Evolutionary conservation across 2,888 invertebrate species (phyloP), one percentile per base, ranked within the genome.

Genomic region (Thumatha senex): DNA sequence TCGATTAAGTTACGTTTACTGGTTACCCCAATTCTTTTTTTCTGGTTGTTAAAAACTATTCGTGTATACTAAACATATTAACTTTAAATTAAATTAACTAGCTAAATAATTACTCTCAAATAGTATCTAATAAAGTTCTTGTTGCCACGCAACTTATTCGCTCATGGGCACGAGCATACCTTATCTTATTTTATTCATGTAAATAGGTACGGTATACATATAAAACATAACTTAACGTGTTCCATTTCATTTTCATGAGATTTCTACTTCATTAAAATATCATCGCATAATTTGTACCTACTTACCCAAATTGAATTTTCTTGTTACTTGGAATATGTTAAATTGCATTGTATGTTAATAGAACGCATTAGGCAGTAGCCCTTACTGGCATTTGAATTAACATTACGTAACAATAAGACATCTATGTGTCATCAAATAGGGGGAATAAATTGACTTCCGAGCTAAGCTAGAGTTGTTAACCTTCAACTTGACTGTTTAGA

Each of bases 401-500:
- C 45, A 41, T 60, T 38, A 51, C 14, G 44, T 54, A 67, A 70
- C 62, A 63, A 40, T 51, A 45, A 38, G 45, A 31, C 13, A 14
- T 51, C 59, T 46, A 59, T 63, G 57, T 68, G 61, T 61, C 59
- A 61, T 59, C 58, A 54, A 47, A 52, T 40, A 44, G 48, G 46
- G 42, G 48, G 51, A 24, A 65, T 58, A 65, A 66, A 70, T 63
- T 42, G 66, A 54, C 49, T 65, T 58, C 57, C 54, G 51, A 61
- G 50, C 56, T 36, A 48, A 50, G 12, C 34, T 35, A n/a, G 38
- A 56, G 51, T 24, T 35, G 62, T 41, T 63, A 71, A 61, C 77
- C 78, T 77, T 76, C 70, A 69, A 72, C 73, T 76, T 70, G 61
- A 59, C 67, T 74, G 66, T 68, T 78, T 70, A 51, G 65, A 63